Percentiles rank a stretch among this genome's conserved stretches.
Conservation (phyloP, 2,797 vertebrate genomes). For the Clarias laeviceps region DNA sequence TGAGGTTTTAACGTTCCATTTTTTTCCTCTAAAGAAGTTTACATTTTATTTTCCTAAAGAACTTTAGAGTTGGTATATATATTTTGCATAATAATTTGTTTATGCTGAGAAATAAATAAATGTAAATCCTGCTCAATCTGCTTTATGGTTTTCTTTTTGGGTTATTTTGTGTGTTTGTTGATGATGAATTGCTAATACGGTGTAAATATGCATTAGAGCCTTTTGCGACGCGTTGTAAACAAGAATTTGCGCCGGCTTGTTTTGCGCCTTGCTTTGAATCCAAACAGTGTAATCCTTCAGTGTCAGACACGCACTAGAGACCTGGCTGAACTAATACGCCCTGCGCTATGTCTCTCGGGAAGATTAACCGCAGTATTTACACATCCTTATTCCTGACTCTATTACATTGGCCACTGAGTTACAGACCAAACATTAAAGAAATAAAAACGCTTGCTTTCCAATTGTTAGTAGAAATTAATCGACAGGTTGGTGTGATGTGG, state of each 20-base stretch:
- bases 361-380: not conserved
- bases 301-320: not conserved
- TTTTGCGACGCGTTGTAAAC: not conserved
- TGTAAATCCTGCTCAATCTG: not conserved
- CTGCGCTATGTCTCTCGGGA: not conserved
- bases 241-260: not conserved
- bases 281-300: not conserved
- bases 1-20: not conserved
- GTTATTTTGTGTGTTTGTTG: not conserved
- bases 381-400: not conserved
- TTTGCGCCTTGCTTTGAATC: not conserved
- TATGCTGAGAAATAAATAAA: conserved; percentile 43
- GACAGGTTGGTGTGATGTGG: not conserved
- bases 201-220: conserved; percentile 18
- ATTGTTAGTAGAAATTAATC: not conserved
- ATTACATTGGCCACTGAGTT: not conserved
- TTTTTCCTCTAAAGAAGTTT: conserved; percentile 5
- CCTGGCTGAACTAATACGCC: conserved; percentile 33
- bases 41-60: conserved; percentile 13
- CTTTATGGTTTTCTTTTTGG: not conserved
- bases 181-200: not conserved
- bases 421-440: not conserved
- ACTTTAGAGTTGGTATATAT: conserved; percentile 9
- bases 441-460: not conserved
- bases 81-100: conserved; percentile 33